Conservation (phyloP, 2,113 vertebrate genomes). For the Ailurus styani region DNA sequence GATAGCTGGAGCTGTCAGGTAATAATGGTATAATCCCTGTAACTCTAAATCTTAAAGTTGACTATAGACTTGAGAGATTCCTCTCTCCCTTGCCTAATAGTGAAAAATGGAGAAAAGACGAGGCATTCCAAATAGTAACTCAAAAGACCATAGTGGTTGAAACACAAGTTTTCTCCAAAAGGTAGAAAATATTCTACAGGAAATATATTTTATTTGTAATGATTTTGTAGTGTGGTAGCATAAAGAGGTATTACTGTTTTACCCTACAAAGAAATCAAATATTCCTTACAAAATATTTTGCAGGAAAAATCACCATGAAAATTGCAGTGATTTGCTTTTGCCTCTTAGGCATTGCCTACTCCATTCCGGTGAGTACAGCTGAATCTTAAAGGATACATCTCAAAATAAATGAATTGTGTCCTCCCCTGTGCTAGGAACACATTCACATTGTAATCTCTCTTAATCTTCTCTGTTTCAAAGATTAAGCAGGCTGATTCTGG, state of each 20-base stretch:
- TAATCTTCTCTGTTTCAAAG: conserved; percentile 64
- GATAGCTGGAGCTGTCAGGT: neutral
- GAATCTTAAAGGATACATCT: neutral
- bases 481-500: conserved; percentile 68
- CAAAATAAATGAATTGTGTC: neutral
- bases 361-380: conserved; percentile 82
- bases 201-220: neutral
- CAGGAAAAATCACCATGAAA: conserved; percentile 79
- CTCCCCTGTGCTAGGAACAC: neutral
- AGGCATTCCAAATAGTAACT: neutral
- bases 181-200: neutral
- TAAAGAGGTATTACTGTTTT: neutral
- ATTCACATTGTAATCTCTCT: conserved; percentile 16
- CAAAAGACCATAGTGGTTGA: accelerated
- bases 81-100: neutral
- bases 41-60: neutral
- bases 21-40: neutral
- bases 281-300: conserved; percentile 62
- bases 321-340: conserved; percentile 76
- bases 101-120: neutral
- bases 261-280: neutral
- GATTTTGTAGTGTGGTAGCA: neutral
- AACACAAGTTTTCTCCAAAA: neutral
- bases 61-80: neutral
- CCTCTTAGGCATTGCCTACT: conserved; percentile 74